Percentiles rank a stretch among this genome's conserved stretches.
Conservation (phyloP, 2,113 vertebrate species). For the Ameiurus melas region DNA sequence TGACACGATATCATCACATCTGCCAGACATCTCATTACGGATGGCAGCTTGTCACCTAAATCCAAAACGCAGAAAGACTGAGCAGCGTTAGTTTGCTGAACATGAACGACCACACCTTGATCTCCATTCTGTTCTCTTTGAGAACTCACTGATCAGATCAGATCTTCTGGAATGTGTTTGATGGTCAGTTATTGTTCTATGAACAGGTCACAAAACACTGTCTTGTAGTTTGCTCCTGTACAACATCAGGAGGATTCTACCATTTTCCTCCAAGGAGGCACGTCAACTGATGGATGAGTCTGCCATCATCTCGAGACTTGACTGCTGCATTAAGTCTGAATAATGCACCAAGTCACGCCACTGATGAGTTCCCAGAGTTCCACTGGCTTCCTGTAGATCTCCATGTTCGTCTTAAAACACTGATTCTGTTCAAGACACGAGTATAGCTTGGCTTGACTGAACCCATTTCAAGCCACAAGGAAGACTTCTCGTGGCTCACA, state of each 20-base stretch:
- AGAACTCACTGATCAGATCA: not conserved
- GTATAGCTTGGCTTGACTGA: not conserved
- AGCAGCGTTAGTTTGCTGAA: not conserved
- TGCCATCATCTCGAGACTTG: not conserved
- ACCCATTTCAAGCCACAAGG: not conserved
- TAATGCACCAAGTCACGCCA: not conserved
- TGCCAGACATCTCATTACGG: not conserved
- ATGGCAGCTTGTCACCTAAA: not conserved
- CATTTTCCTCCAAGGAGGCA: not conserved
- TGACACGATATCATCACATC: conserved; percentile 2
- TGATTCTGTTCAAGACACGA: not conserved
- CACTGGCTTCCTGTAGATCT: not conserved
- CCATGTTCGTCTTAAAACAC: not conserved
- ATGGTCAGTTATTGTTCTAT: not conserved
- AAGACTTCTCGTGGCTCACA: not conserved
- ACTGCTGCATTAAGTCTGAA: not conserved
- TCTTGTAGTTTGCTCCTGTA: not conserved
- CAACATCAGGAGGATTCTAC: not conserved
- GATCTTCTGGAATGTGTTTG: not conserved
- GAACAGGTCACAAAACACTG: not conserved
- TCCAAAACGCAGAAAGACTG: not conserved
- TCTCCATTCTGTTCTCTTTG: not conserved
- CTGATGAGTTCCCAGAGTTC: not conserved
- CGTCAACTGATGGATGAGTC: not conserved
- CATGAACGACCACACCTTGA: not conserved